These are phyloP conservation scores for Dromiciops gliroides DNA, from an alignment of 2,113 vertebrate species.

Conservation along the genomic window DNA sequence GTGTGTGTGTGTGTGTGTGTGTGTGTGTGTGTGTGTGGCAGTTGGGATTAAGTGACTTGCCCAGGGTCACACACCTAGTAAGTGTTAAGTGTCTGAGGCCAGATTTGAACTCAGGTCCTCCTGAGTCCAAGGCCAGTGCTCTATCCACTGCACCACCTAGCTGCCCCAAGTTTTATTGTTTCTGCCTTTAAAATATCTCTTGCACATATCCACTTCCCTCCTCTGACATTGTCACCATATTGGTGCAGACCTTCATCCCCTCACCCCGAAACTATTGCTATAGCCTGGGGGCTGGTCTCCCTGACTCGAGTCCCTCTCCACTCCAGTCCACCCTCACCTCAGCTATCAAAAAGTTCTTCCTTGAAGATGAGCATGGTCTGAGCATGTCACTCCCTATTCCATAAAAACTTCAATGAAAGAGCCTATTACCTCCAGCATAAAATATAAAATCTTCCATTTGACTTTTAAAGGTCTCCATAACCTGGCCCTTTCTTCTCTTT, in stretches of 20 bases:
- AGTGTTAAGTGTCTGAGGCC: too few relatives aligned
- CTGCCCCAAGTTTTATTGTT: not conserved
- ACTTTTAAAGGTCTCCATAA: not conserved
- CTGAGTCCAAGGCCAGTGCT: too few relatives aligned
- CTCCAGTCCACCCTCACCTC: not conserved
- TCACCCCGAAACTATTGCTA: not conserved
- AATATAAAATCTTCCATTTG: not conserved
- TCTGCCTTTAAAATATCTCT: not conserved
- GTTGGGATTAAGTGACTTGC: too few relatives aligned
- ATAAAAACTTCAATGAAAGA: not conserved
- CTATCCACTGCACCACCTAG: too few relatives aligned
- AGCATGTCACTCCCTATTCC: not conserved
- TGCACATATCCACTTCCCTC: not conserved
- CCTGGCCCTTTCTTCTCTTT: not conserved
- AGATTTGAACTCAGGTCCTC: too few relatives aligned
- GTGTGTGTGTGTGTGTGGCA: too few relatives aligned
- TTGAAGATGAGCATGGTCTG: not conserved
- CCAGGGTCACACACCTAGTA: too few relatives aligned
- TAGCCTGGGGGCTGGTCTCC: not conserved
- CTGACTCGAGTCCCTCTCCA: too few relatives aligned
- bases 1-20: too few relatives aligned
- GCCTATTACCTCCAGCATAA: not conserved
- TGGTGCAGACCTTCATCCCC: not conserved
- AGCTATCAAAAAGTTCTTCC: not conserved
- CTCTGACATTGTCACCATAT: not conserved